Conservation (phyloP, 1,140 invertebrate species). For the Ostrea denselamellosa region DNA sequence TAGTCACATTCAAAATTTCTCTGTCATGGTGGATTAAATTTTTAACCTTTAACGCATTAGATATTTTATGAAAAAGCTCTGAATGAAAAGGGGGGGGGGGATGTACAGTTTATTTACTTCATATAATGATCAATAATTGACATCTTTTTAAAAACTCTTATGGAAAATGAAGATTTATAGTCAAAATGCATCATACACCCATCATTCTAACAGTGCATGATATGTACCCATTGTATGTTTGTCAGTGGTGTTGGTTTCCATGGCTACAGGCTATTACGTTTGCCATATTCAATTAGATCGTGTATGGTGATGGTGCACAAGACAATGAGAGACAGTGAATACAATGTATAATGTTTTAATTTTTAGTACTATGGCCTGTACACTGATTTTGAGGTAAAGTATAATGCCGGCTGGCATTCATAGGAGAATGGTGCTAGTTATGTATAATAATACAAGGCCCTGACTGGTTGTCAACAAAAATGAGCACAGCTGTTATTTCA, state of each 20-base stretch:
- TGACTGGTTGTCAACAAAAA: neutral
- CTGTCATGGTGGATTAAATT: too few species aligned
- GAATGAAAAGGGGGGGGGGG: too few species aligned
- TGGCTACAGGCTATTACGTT: neutral
- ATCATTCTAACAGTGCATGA: too few species aligned
- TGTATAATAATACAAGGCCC: neutral
- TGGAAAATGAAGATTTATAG: too few species aligned
- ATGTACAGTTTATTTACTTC: too few species aligned
- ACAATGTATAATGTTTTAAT: neutral
- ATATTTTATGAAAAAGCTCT: too few species aligned
- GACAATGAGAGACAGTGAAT: slow-evolving; percentile 5
- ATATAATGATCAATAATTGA: too few species aligned
- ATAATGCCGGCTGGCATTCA: neutral
- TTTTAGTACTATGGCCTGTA: slow-evolving; percentile 23
- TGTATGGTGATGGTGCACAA: neutral
- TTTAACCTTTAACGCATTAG: too few species aligned
- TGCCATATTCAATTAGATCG: neutral
- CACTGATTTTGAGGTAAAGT: slow-evolving; percentile 34
- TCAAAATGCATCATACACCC: too few species aligned
- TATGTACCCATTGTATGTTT: neutral
- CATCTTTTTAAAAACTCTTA: too few species aligned
- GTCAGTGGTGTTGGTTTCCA: neutral
- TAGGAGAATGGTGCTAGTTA: neutral
- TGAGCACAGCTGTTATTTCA: neutral
- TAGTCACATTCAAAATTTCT: too few species aligned